phyloP scores from a whole-genome alignment of 2,113 vertebrate species.

The Rousettus leschenaultii region DNA sequence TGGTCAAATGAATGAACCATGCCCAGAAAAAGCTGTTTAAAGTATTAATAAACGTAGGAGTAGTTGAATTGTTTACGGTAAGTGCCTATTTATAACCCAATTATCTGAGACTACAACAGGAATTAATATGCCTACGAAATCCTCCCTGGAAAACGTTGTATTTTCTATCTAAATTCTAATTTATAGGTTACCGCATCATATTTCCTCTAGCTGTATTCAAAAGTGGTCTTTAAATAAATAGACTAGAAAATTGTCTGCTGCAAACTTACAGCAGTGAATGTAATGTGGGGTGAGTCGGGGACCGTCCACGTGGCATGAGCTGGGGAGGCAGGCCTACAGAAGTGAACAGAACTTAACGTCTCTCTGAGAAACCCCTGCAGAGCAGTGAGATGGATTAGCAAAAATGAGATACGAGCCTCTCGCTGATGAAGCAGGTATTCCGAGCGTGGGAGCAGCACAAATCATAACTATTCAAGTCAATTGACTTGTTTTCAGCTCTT shows the following conservation, averaged over 20 bases:
- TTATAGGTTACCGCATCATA: background rate
- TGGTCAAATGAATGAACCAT: background rate
- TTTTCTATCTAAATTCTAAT: conserved; percentile 26
- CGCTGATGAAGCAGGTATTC: background rate
- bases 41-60: background rate
- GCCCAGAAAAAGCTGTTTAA: background rate
- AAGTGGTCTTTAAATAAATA: conserved; percentile 28
- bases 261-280: background rate
- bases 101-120: conserved; percentile 18
- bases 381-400: background rate
- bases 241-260: background rate
- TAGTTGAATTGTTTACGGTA: conserved; percentile 30
- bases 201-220: background rate
- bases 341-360: background rate
- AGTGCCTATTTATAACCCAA: conserved; percentile 42
- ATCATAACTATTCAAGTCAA: too few relatives aligned
- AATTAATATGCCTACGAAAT: conserved; percentile 21
- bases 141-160: background rate
- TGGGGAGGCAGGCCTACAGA: background rate
- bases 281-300: background rate
- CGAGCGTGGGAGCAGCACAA: background rate
- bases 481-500: background rate
- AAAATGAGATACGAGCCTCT: background rate
- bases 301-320: background rate
- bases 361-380: background rate